Evolutionary conservation across 2,888 invertebrate species (phyloP), one percentile per base, ranked within the genome.

Genomic region (Anagyrus pseudococci): DNA sequence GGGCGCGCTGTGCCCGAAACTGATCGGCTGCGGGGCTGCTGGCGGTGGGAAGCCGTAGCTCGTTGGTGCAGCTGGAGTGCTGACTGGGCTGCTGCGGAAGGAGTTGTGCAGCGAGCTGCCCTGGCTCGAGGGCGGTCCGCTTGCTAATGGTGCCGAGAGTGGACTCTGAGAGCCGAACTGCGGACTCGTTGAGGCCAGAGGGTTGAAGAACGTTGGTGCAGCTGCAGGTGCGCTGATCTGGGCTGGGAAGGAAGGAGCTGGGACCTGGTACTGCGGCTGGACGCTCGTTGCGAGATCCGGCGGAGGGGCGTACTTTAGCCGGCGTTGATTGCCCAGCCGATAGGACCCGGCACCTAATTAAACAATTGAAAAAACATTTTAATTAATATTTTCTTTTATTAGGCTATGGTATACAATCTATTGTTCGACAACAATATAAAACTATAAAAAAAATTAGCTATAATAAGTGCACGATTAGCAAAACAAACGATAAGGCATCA

Each of bases 241-340:
- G 0, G 67, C 23, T 0, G 67, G 40, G 4, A 65, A 54, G 2
- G 60, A 20, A 0, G 59, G 47, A 3, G 58, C 17, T 6, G 61
- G 50, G 59, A 29, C 47, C 22, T 48, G 59, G 4, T 26, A 61
- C 19, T 17, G 62, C 33, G 22, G 50, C 20, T 13, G 53, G 15
- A 19, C 49, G 2, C 49, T 49, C 53, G 53, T 26, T 29, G 76
- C 75, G 4, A 92, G 76, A 1, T 92, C 92, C 0, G 93, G 93
- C 71, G 91, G 88, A 72, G 88, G 91, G 0, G 92, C 93, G 78
- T 93, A 93, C 4, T 86, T 82, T 73, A 90, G 88, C 76, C 89
- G 88, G 70, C 86, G 86, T 70, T 86, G 85, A 4, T 87, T 87
- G 0, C 88, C 83, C 58, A 92, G 84, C 37, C 92, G 84, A 78